Conservation (phyloP, 2,113 vertebrate species). For the Scomber colias region DNA sequence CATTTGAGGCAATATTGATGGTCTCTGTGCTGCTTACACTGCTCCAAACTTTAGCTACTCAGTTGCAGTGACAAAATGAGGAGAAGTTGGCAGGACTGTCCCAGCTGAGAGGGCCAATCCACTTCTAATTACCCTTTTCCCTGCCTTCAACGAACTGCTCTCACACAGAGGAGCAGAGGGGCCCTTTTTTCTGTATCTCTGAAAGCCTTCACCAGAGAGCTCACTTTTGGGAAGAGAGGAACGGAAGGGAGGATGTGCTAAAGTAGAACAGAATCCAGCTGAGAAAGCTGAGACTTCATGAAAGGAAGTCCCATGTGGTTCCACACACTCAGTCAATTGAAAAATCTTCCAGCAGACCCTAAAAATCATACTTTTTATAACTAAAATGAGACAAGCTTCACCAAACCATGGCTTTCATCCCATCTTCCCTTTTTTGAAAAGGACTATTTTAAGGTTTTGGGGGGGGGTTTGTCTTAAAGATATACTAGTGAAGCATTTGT, state of each 20-base stretch:
- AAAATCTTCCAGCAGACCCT: slow-evolving; percentile 59
- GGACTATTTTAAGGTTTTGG: slow-evolving; percentile 28
- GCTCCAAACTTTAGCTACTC: slow-evolving; percentile 46
- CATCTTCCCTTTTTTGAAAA: not conserved
- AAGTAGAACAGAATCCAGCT: slow-evolving; percentile 66
- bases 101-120: slow-evolving; percentile 54
- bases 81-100: slow-evolving; percentile 57
- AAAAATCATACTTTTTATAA: slow-evolving; percentile 58
- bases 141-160: slow-evolving; percentile 44
- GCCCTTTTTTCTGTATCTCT: slow-evolving; percentile 25
- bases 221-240: slow-evolving; percentile 55
- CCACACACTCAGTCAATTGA: slow-evolving; percentile 53
- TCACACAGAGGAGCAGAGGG: slow-evolving; percentile 53
- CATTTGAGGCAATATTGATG: slow-evolving; percentile 16
- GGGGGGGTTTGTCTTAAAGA: not conserved
- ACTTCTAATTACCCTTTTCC: slow-evolving; percentile 58
- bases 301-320: slow-evolving; percentile 66
- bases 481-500: not conserved
- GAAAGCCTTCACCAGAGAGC: slow-evolving; percentile 47
- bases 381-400: slow-evolving; percentile 51
- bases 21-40: slow-evolving; percentile 23
- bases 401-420: slow-evolving; percentile 41
- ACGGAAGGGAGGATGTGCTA: slow-evolving; percentile 53
- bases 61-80: slow-evolving; percentile 27
- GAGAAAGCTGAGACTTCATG: slow-evolving; percentile 58